Conservation (phyloP, 2,888 invertebrate genomes). For the Pediacus dermestoides region DNA sequence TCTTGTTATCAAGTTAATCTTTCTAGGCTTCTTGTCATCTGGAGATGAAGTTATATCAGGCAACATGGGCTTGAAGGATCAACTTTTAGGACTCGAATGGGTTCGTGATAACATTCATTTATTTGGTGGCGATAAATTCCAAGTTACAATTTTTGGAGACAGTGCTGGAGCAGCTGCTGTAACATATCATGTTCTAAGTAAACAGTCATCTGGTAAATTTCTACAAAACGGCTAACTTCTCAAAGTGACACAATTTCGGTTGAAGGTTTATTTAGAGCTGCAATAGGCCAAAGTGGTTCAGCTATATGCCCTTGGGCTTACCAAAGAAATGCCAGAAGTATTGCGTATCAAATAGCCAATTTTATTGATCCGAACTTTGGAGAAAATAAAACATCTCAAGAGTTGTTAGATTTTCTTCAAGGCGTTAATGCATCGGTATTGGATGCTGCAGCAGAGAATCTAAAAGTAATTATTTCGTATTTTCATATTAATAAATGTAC, state of each 20-base stretch:
- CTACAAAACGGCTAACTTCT: no score
- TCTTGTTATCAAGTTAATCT: no score
- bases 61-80: conserved; percentile 72
- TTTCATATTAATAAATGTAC: not conserved
- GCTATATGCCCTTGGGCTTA: conserved; percentile 43
- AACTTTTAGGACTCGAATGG: conserved; percentile 66
- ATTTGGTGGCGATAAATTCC: conserved; percentile 68
- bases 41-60: conserved; percentile 64
- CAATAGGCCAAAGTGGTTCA: conserved; percentile 43
- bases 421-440: conserved; percentile 10
- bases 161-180: conserved; percentile 64
- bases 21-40: conserved; percentile 73
- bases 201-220: conserved; percentile 12
- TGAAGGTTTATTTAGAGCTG: conserved; percentile 37
- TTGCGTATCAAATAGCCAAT: conserved; percentile 32
- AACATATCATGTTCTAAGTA: conserved; percentile 17
- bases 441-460: conserved; percentile 2
- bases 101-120: conserved; percentile 61
- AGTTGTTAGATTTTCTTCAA: conserved; percentile 14
- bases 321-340: conserved; percentile 33
- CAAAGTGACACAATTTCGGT: no score
- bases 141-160: conserved; percentile 63
- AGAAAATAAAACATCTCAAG: conserved; percentile 16
- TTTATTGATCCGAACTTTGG: conserved; percentile 30
- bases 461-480: conserved; percentile 6